Percentiles rank a stretch among this genome's conserved stretches.
Conservation (phyloP, 1,140 invertebrate genomes). For the Apis mellifera region DNA sequence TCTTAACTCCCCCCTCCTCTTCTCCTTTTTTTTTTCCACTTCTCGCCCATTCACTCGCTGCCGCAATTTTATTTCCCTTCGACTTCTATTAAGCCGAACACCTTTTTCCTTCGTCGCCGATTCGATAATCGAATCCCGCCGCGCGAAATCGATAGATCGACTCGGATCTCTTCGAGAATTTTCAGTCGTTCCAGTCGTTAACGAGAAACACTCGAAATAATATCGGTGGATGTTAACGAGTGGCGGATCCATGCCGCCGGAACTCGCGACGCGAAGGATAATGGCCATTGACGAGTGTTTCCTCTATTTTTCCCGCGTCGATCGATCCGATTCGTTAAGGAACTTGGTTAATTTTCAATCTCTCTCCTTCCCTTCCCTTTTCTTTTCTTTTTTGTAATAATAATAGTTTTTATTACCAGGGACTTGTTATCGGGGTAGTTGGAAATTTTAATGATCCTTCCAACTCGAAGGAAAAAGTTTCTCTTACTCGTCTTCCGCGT, state of each 20-base stretch:
- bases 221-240: slow-evolving; percentile 37
- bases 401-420: too few species aligned
- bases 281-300: neutral
- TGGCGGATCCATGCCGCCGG: neutral
- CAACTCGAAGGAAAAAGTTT: neutral
- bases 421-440: too few species aligned
- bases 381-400: too few species aligned
- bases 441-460: neutral
- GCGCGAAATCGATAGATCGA: slow-evolving; percentile 12
- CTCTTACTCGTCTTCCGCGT: too few species aligned
- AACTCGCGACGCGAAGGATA: neutral
- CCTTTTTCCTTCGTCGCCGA: slow-evolving; percentile 21
- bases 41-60: slow-evolving; percentile 2
- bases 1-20: too few species aligned
- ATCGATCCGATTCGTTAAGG: neutral
- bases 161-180: slow-evolving; percentile 18
- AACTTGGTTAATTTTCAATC: neutral
- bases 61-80: slow-evolving; percentile 26
- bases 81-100: slow-evolving; percentile 32
- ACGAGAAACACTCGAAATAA: slow-evolving; percentile 44
- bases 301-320: neutral
- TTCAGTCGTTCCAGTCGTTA: too few species aligned
- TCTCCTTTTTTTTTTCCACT: neutral
- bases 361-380: too few species aligned
- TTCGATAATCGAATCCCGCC: slow-evolving; percentile 56